Base-by-base conservation (phyloP, 1,140 invertebrate species). In the Cydia pomonella region DNA sequence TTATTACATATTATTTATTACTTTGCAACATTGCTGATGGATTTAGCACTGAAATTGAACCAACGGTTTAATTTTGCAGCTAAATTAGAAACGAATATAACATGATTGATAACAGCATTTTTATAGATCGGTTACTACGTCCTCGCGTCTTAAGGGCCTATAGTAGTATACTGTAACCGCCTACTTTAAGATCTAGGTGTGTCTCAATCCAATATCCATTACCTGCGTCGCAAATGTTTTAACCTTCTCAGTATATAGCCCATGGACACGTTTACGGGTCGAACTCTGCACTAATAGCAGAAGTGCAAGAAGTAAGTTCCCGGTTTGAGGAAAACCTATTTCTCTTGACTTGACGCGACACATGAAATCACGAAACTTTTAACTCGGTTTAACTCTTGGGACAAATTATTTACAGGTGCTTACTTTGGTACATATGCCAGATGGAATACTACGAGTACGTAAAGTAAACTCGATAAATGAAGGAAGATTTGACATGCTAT, bases 1-100 rank as follows among this genome's bases (percentile, higher is more conserved):
- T 59, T 59, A 59, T 59, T 59, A 23, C 53, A 23, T 23, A 59
- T 59, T 59, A 59, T 59, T 59, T 59, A 59, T 59, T 59, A n/a
- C 53, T 23, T 59, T 9, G 21, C 9, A 59, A n/a, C 53, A 23
- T 59, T 1, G 53, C 21, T 59, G 53, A 59, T 12, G 21, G 21
- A 59, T 59, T 59, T 10, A 59, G n/a, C 9, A 59, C 10, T 23
- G 7, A 59, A 10, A 9, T 50, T 10, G n/a, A n/a, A n/a, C 3
- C 4, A 50, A 50, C 12, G 13, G 13, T 44, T 44, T 16, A 12
- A 44, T 50, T 50, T n/a, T 50, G 47, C 16, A 50, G n/a, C 41
- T 44, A 44, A 44, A 13, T 44, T 44, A 13, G 33, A n/a, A 50
- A 18, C 16, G 1, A 50, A n/a, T 3, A 13, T 41, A 41, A 41